phyloP scores from a whole-genome alignment of 2,888 invertebrate genomes.

The Scaptomyza flava region DNA sequence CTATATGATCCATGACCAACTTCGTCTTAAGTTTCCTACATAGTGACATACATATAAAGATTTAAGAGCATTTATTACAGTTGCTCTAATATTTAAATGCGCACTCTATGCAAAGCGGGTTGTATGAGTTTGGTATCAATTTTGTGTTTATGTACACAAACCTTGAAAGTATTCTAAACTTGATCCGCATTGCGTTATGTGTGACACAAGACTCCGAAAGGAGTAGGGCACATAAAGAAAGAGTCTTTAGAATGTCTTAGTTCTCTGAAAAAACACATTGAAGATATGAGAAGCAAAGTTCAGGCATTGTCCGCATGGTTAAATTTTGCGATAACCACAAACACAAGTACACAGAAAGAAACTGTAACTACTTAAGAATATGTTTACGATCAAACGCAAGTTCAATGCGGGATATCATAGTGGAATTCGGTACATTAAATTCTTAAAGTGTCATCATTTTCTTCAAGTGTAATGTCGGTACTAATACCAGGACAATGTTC shows the following conservation, averaged over 20 bases:
- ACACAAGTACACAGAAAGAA: conserved; percentile 8
- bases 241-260: neutral
- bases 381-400: neutral
- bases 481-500: neutral
- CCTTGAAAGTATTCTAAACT: no score
- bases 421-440: no score
- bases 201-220: neutral
- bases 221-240: neutral
- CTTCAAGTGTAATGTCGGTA: conserved; percentile 20
- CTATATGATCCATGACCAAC: neutral
- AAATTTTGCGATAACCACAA: conserved; percentile 27
- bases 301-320: conserved; percentile 28
- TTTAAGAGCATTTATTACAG: neutral
- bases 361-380: neutral
- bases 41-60: neutral
- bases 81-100: neutral
- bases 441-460: neutral
- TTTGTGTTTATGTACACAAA: neutral
- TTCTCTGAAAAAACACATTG: neutral
- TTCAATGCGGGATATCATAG: no score
- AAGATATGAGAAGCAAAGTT: conserved; percentile 37
- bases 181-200: no score
- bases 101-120: neutral
- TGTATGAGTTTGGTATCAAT: neutral
- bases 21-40: neutral